Evolutionary conservation across 1,140 invertebrate species (phyloP).

Genomic region (Harpegnathos saltator): DNA sequence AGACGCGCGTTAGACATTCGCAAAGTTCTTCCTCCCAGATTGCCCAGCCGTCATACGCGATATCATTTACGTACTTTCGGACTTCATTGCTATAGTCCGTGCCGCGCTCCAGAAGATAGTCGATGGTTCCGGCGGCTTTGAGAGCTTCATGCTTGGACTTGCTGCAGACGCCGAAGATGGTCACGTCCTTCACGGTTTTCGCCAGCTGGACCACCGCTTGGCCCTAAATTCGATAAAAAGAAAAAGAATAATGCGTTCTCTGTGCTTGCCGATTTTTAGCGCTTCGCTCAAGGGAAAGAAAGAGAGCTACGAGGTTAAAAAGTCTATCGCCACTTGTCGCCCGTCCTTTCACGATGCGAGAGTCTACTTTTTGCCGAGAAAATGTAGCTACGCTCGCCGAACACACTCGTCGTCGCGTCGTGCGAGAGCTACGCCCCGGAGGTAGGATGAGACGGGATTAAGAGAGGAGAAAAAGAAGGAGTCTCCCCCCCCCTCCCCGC

Average conservation of each 20-base stretch:
- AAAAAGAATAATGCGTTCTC: neutral
- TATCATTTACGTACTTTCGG: constrained; percentile 89
- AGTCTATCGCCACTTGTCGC: neutral
- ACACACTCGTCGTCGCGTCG: neutral
- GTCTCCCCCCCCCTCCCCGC: too few relatives aligned
- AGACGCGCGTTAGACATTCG: constrained; percentile 7
- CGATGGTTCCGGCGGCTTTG: constrained; percentile 89
- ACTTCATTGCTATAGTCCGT: constrained; percentile 94
- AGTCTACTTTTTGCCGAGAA: constrained; percentile 32
- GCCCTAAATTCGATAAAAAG: constrained; percentile 87
- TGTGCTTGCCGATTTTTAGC: neutral
- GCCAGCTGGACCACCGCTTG: constrained; percentile 93
- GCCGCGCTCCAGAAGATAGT: constrained; percentile 91
- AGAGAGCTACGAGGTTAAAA: neutral
- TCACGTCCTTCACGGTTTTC: constrained; percentile 93
- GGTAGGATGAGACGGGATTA: constrained; percentile 59
- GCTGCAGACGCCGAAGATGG: constrained; percentile 94
- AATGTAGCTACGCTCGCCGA: constrained; percentile 20
- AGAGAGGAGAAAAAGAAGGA: constrained; percentile 59
- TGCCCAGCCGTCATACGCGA: neutral
- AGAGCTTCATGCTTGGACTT: constrained; percentile 94
- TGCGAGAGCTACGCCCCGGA: constrained; percentile 15
- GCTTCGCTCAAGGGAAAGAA: neutral
- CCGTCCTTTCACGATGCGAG: constrained; percentile 6
- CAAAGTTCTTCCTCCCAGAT: neutral